Base-by-base conservation (phyloP, 2,888 invertebrate species). In the Plebejus argus region DNA sequence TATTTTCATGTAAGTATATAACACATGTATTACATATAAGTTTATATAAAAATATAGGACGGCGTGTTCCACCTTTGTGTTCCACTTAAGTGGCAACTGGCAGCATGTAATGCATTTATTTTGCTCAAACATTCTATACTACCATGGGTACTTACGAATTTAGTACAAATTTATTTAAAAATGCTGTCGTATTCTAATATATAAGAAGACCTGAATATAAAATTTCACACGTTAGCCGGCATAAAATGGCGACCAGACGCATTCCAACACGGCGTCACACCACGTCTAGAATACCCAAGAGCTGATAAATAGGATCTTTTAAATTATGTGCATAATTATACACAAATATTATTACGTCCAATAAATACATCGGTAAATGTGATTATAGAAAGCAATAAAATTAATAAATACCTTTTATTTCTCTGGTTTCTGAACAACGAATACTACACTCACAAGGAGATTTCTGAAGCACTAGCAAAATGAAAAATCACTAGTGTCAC, bases 151-250 rank as follows among this genome's bases (percentile, higher is more conserved):
- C 39, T 39, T 39, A 39, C 1, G 35, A 7, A 35, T 35, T 35
- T 7, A 39, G 39, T 10, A 39, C 45, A 45, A 45, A 3, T 45
- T 45, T 45, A 10, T 8, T 8, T 39, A 1, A 39, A 45, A 10
- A 45, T 3, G 23, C 28, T 23, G 12, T 23, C 23, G 10, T 3
- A 61, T n/a, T 58, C 53, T 23, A 61, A 8, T 61, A 4, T 23
- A 10, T 8, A 8, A 10, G 20, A n/a, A 61, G n/a, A 20, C 58
- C 12, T 28, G 12, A 66, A 15, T 23, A 58, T 58, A 66, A 28
- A 66, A 66, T 66, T 61, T 61, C 15, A 28, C 66, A 66, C 28
- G 66, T 66, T 66, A 28, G 66, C 66, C 66, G 66, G 66, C 28
- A 5, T 66, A 66, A 66, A 66, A 66, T 66, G 66, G 66, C 66